phyloP scores from a whole-genome alignment of 2,797 vertebrate genomes.

The Phylloscopus collybita region DNA sequence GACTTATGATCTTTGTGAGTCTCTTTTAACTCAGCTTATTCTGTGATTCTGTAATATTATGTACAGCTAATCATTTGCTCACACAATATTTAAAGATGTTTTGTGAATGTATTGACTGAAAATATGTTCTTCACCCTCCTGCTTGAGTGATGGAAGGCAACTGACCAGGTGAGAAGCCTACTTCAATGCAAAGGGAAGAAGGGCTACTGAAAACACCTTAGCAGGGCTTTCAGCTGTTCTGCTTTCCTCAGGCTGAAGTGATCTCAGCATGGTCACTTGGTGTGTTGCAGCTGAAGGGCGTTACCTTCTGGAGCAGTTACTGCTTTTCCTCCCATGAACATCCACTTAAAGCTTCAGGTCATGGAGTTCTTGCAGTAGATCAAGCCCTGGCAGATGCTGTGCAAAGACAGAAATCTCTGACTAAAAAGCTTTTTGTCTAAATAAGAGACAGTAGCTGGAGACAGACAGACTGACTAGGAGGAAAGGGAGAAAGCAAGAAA shows the following conservation, averaged over 20 bases:
- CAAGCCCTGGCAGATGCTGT: not conserved
- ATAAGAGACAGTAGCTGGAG: constrained; percentile 23
- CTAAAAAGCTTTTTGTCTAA: not conserved
- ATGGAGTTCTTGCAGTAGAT: not conserved
- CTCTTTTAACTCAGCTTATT: not conserved
- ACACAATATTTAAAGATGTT: not conserved
- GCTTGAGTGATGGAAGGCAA: not conserved
- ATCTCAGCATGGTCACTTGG: not conserved
- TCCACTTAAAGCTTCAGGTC: not conserved
- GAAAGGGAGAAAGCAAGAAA: constrained; percentile 19
- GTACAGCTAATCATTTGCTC: not conserved
- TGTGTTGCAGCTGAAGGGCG: not conserved
- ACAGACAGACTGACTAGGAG: constrained; percentile 48
- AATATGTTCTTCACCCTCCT: not conserved
- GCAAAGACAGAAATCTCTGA: constrained; percentile 6
- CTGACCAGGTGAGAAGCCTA: not conserved
- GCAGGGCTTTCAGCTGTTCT: not conserved
- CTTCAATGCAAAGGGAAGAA: not conserved
- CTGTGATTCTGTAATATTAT: not conserved
- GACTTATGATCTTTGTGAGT: not conserved
- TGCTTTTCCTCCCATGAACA: not conserved
- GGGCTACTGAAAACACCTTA: not conserved
- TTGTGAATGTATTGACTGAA: not conserved
- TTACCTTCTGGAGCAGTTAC: not conserved
- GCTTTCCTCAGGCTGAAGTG: not conserved